Evolutionary conservation across 2,888 invertebrate species (phyloP).

Genomic region (Nomada fucata): DNA sequence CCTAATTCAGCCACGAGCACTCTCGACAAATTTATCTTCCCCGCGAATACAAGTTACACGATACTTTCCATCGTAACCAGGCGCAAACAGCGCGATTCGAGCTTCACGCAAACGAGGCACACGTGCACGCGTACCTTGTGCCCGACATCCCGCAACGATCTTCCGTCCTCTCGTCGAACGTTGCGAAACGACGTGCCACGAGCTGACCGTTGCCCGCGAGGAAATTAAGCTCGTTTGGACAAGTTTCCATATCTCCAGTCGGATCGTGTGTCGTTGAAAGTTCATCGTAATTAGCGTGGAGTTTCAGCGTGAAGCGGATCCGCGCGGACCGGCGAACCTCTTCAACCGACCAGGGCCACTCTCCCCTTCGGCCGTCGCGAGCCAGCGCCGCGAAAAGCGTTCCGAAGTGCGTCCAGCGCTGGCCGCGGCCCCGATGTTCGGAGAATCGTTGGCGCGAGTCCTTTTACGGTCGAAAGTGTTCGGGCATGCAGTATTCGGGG

Average conservation of each 20-base stretch:
- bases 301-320: background rate
- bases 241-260: slow-evolving; percentile 21
- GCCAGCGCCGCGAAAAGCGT: slow-evolving; percentile 4
- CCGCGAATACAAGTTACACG: slow-evolving; percentile 32
- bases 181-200: background rate
- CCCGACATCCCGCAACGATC: background rate
- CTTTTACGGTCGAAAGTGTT: slow-evolving; percentile 28
- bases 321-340: slow-evolving; percentile 2
- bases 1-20: slow-evolving; percentile 26
- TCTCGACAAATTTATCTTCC: slow-evolving; percentile 11
- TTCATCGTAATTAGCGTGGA: slow-evolving; percentile 46
- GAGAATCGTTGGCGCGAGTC: slow-evolving; percentile 22
- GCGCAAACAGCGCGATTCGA: slow-evolving; percentile 36
- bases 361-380: background rate
- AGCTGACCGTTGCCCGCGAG: slow-evolving; percentile 5
- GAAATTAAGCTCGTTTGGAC: slow-evolving; percentile 22
- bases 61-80: slow-evolving; percentile 27
- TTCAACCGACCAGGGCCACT: slow-evolving; percentile 16
- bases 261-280: slow-evolving; percentile 17
- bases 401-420: background rate
- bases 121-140: background rate
- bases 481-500: slow-evolving; percentile 36
- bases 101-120: slow-evolving; percentile 22
- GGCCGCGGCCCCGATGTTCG: slow-evolving; percentile 12
- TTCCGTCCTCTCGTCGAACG: background rate